phyloP scores from a whole-genome alignment of 1,140 invertebrate genomes.

The Drosophila hydei region DNA sequence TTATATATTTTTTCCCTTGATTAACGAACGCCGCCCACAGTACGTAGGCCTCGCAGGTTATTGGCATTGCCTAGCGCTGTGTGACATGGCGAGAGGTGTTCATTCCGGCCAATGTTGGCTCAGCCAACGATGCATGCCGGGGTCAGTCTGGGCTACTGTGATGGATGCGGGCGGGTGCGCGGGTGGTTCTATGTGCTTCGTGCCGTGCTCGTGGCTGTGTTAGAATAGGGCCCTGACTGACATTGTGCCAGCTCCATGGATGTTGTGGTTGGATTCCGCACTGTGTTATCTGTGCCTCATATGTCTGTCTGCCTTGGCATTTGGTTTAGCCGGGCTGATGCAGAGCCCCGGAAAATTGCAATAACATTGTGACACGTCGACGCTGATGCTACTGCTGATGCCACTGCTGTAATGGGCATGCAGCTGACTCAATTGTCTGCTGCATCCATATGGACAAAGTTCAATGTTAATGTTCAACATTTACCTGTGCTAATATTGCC shows the following conservation, averaged over 20 bases:
- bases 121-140: conserved; percentile 66
- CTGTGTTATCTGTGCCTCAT: conserved; percentile 54
- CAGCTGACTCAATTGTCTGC: conserved; percentile 34
- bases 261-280: conserved; percentile 32
- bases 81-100: conserved; percentile 35
- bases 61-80: conserved; percentile 20
- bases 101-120: conserved; percentile 57
- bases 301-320: conserved; percentile 58
- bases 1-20: background rate
- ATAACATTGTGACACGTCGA: conserved; percentile 69
- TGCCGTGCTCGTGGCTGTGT: background rate
- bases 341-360: conserved; percentile 74
- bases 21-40: background rate
- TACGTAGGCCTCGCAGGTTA: background rate
- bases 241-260: conserved; percentile 29
- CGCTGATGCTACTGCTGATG: conserved; percentile 8
- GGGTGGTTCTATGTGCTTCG: background rate
- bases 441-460: conserved; percentile 56
- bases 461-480: conserved; percentile 81
- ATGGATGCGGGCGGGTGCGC: conserved; percentile 47
- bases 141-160: conserved; percentile 33
- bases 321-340: conserved; percentile 59
- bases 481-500: conserved; percentile 78
- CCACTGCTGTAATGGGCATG: conserved; percentile 10
- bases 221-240: background rate